These are phyloP conservation scores for Barypeithes pellucidus DNA, from an alignment of 2,888 invertebrate species.

Conservation along the genomic window DNA sequence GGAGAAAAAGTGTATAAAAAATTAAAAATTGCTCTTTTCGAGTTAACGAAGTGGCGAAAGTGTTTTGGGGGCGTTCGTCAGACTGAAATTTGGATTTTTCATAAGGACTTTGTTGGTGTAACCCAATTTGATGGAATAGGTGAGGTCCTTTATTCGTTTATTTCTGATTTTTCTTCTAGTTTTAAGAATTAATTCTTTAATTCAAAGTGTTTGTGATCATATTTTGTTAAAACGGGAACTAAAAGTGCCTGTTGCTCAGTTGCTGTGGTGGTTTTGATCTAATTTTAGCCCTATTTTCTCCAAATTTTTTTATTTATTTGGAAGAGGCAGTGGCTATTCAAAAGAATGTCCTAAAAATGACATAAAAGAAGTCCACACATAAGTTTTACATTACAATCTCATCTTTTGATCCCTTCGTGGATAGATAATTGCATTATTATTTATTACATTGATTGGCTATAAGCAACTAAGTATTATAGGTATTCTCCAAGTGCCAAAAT, in stretches of 20 bases:
- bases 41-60: constrained; percentile 7
- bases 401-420: no score
- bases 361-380: no score
- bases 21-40: background rate
- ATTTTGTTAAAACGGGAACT: constrained; percentile 1
- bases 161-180: background rate
- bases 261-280: constrained; percentile 20
- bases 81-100: constrained; percentile 39
- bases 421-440: no score
- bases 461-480: no score
- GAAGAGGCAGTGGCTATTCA: no score
- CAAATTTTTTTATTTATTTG: background rate
- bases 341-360: no score
- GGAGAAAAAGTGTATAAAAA: background rate
- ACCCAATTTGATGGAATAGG: background rate
- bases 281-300: constrained; percentile 16
- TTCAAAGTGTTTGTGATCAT: background rate
- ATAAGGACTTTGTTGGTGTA: constrained; percentile 17
- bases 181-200: background rate
- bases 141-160: constrained; percentile 3
- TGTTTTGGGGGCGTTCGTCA: constrained; percentile 28
- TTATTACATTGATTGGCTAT: no score
- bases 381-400: no score
- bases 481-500: no score
- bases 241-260: constrained; percentile 32